phyloP scores from a whole-genome alignment of 2,888 invertebrate genomes.

The Platycheirus rosarum region DNA sequence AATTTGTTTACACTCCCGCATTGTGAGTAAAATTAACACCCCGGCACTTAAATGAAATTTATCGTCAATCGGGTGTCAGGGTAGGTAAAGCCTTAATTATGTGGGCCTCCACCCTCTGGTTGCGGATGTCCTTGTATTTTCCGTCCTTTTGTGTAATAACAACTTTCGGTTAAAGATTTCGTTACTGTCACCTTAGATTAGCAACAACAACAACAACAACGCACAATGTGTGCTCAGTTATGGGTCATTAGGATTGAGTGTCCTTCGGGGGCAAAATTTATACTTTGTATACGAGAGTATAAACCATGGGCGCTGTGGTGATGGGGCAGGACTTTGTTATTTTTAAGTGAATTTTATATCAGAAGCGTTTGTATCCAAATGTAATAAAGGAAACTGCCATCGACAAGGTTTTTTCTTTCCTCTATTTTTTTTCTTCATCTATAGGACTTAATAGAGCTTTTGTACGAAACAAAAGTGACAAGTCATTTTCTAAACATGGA shows the following conservation, averaged over 20 bases:
- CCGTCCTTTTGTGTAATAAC: conserved; percentile 23
- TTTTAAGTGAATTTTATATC: conserved; percentile 30
- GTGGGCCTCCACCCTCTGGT: conserved; percentile 44
- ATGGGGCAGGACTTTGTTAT: conserved; percentile 13
- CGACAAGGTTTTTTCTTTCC: not conserved
- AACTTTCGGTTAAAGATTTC: conserved; percentile 65
- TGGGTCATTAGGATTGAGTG: conserved; percentile 48
- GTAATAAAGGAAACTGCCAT: conserved; percentile 10
- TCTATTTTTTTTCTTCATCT: not conserved
- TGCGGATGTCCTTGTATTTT: not conserved
- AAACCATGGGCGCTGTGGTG: no score
- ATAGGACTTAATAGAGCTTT: conserved; percentile 12
- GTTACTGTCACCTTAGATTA: conserved; percentile 60
- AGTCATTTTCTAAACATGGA: conserved; percentile 35
- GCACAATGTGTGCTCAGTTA: conserved; percentile 33
- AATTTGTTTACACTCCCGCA: conserved; percentile 69
- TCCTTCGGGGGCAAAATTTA: conserved; percentile 24
- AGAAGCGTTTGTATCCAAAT: not conserved
- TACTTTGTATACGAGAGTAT: no score
- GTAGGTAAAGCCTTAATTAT: conserved; percentile 57
- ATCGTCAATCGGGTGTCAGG: conserved; percentile 51
- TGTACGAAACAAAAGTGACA: conserved; percentile 24
- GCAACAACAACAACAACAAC: conserved; percentile 9
- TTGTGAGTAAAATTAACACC: conserved; percentile 71
- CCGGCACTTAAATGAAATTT: conserved; percentile 65